These are phyloP conservation scores for Pseudanteris insignis DNA, from an alignment of 2,888 invertebrate genomes.

Conservation along the genomic window DNA sequence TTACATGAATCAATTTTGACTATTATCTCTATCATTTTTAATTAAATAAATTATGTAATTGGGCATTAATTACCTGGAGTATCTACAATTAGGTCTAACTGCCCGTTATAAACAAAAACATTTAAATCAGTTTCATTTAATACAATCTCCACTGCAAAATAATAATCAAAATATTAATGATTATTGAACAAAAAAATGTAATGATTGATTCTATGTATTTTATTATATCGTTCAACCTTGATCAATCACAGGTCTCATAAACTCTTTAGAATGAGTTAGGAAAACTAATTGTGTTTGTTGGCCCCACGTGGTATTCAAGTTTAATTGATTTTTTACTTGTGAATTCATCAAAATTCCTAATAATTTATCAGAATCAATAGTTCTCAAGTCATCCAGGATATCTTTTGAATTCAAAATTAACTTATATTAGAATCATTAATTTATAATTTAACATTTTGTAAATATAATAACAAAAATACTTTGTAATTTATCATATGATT, in stretches of 20 bases:
- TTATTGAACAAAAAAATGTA: background rate
- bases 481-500: too few relatives aligned
- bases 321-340: constrained; percentile 73
- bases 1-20: too few relatives aligned
- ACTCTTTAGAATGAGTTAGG: constrained; percentile 71
- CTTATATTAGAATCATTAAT: too few relatives aligned
- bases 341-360: constrained; percentile 76
- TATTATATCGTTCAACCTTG: constrained; percentile 71
- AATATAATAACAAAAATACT: too few relatives aligned
- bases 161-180: too few relatives aligned
- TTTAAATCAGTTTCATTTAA: constrained; percentile 75
- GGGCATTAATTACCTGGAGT: constrained; percentile 19
- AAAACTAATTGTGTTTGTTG: constrained; percentile 73
- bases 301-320: constrained; percentile 72
- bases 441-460: too few relatives aligned
- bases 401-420: too few relatives aligned
- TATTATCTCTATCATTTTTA: too few relatives aligned
- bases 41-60: too few relatives aligned
- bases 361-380: constrained; percentile 49
- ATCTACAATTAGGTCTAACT: constrained; percentile 73
- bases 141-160: constrained; percentile 57
- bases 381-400: background rate
- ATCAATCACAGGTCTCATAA: constrained; percentile 82
- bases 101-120: constrained; percentile 79
- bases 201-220: too few relatives aligned